These are phyloP conservation scores for Lasius fuliginosus DNA, from an alignment of 2,888 invertebrate genomes.

Conservation along the genomic window DNA sequence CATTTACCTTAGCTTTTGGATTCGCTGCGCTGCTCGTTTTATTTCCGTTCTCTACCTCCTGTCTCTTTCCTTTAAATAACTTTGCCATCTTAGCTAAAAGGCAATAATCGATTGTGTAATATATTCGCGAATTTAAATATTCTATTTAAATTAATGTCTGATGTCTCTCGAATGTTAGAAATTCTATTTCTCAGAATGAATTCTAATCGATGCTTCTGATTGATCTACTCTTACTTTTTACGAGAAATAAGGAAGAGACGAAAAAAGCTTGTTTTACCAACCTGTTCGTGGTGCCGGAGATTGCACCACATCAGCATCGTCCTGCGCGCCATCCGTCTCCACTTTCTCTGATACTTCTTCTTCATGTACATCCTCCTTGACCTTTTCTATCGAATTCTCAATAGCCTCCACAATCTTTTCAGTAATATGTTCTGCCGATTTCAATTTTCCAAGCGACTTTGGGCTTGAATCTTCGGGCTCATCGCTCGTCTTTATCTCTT, in stretches of 20 bases:
- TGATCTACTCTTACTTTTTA: neutral
- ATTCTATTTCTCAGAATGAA: neutral
- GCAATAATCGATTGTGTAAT: slow-evolving; percentile 1
- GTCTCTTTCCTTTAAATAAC: slow-evolving; percentile 77
- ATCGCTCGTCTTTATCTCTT: slow-evolving; percentile 36
- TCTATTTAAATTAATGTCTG: neutral
- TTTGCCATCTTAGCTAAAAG: slow-evolving; percentile 79
- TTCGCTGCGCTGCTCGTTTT: slow-evolving; percentile 66
- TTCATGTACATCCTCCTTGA: slow-evolving; percentile 83
- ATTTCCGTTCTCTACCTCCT: slow-evolving; percentile 77
- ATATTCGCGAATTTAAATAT: neutral
- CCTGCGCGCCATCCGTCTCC: slow-evolving; percentile 84
- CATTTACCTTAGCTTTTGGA: slow-evolving; percentile 78
- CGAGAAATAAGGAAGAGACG: neutral
- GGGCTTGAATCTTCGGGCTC: neutral
- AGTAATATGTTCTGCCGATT: slow-evolving; percentile 61
- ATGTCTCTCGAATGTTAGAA: neutral
- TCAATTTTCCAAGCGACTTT: slow-evolving; percentile 43
- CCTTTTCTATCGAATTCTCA: slow-evolving; percentile 63
- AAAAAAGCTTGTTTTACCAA: slow-evolving; percentile 46
- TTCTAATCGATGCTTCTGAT: neutral
- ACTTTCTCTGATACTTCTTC: slow-evolving; percentile 81
- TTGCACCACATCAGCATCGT: slow-evolving; percentile 80
- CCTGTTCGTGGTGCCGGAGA: slow-evolving; percentile 77
- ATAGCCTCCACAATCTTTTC: slow-evolving; percentile 74